phyloP scores from a whole-genome alignment of 2,797 vertebrate genomes.

The Ctenosaura bakeri region DNA sequence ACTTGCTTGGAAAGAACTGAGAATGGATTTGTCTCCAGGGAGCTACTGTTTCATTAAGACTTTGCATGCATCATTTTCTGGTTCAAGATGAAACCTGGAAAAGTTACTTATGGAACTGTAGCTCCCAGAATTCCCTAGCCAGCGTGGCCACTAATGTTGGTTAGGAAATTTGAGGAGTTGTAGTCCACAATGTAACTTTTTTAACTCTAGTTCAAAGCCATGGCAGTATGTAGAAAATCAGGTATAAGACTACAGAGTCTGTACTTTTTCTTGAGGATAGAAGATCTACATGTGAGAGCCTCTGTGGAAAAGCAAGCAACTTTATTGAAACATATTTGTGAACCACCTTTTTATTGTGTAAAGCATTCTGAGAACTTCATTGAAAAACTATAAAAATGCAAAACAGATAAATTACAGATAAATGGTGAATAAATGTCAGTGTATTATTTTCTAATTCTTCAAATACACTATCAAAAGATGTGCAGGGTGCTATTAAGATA shows the following conservation, averaged over 20 bases:
- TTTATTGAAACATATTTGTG: not conserved
- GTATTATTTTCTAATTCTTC: not conserved
- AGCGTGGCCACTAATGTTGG: too few species aligned
- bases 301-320: not conserved
- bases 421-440: not conserved
- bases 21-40: not conserved
- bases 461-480: not conserved
- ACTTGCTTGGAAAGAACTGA: not conserved
- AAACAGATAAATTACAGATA: not conserved
- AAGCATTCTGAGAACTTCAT: not conserved
- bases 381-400: not conserved
- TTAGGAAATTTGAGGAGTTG: too few species aligned
- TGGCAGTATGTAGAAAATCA: not conserved
- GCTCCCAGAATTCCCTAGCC: too few species aligned
- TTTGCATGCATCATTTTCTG: not conserved
- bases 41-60: not conserved
- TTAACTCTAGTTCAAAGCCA: too few species aligned
- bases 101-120: not conserved
- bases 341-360: not conserved
- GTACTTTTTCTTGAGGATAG: not conserved
- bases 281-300: not conserved
- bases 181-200: not conserved
- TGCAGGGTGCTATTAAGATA: not conserved
- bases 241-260: not conserved
- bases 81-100: too few species aligned